Base-by-base conservation (phyloP, 2,113 vertebrate genomes). In the Telmatochromis sp. region DNA sequence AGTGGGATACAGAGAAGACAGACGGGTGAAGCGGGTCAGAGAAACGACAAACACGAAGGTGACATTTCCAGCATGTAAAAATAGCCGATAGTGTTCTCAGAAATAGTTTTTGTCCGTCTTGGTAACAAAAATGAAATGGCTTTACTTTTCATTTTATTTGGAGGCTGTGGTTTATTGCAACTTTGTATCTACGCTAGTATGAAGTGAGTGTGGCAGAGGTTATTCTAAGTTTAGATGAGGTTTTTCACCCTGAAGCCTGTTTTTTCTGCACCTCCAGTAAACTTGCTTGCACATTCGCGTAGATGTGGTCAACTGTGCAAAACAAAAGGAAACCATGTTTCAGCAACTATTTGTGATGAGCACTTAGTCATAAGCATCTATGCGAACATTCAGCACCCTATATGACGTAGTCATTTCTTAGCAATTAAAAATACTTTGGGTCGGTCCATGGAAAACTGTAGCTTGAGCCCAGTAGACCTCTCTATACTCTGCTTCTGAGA, bases 91-190 rank as follows among this genome's bases (percentile, higher is more conserved):
- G 17, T 85, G 84, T 88, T 93, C 84, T 89, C 87, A 83, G 90
- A 93, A 93, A 94, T 88, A 92, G 87, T 84, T 85, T 79, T n/a
- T 55, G 87, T 85, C 84, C 49, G 63, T 80, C 90, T 80, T 65
- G 31, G 81, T 83, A 86, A 40, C 26, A 80, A 80, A 57, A 85
- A 87, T 57, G 58, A 87, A 87, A 58, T 26, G 6, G 14, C 79
- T 82, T 81, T 45, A 58, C 85, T 80, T 79, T 65, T 85, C 42
- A 1, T 85, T 91, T 88, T 87, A 57, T 83, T 91, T 55, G 8
- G 40, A 68, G 82, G 15, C 40, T 91, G 91, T 40, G 83, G 89
- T 84, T 47, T 45, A 45, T 40, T 9, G 14, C 68, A 81, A 11
- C 65, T 80, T 80, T 60, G 75, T 81, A 84, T 57, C 60, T 80